These are phyloP conservation scores for Hylaeus volcanicus DNA, from an alignment of 1,140 invertebrate genomes.

Conservation along the genomic window DNA sequence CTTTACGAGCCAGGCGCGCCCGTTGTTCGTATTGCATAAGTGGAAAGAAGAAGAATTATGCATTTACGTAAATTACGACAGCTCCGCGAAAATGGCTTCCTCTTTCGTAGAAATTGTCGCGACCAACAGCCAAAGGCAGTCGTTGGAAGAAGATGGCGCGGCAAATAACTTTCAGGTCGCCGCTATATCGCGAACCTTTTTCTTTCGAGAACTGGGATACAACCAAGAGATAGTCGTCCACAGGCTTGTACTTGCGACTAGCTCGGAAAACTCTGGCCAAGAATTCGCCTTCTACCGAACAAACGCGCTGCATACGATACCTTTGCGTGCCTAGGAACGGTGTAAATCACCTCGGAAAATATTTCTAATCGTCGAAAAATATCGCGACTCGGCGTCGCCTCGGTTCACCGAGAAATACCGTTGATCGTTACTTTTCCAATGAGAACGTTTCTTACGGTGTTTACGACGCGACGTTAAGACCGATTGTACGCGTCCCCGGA, in stretches of 20 bases:
- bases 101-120: not conserved
- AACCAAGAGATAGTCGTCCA: too few species aligned
- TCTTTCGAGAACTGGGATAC: too few species aligned
- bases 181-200: too few species aligned
- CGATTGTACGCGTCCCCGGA: not conserved
- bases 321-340: too few species aligned
- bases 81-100: slow-evolving; percentile 68
- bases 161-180: not conserved
- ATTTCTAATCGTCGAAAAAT: too few species aligned
- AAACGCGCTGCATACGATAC: too few species aligned
- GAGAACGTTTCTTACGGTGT: not conserved
- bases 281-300: too few species aligned
- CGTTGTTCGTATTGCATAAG: slow-evolving; percentile 73
- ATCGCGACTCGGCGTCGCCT: not conserved
- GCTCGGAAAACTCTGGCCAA: too few species aligned
- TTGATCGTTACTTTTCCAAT: not conserved
- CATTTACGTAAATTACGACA: slow-evolving; percentile 76
- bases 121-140: not conserved
- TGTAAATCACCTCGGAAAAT: too few species aligned
- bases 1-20: slow-evolving; percentile 69
- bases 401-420: not conserved
- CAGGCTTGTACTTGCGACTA: too few species aligned
- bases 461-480: not conserved
- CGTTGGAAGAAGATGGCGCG: not conserved
- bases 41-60: slow-evolving; percentile 76